A percentile compares a stretch with the other conserved stretches of the same genome.
Evolutionary conservation across 2,113 vertebrate genomes (phyloP).

Genomic region (Myrmophylax atrothorax): DNA sequence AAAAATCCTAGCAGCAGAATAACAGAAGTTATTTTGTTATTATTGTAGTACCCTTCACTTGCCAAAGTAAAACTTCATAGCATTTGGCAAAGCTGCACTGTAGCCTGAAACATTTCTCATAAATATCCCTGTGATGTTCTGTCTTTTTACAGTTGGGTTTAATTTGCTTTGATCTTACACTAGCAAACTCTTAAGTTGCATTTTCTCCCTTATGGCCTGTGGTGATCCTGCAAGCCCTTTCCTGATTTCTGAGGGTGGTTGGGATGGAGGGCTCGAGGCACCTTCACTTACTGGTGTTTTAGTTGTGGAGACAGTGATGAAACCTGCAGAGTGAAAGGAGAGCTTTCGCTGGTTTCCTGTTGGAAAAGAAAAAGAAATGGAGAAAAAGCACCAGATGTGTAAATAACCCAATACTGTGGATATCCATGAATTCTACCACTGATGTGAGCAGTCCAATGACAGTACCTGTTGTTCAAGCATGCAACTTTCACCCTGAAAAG

Average conservation of each 20-base stretch:
- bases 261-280: background rate
- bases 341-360: background rate
- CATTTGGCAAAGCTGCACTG: background rate
- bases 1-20: background rate
- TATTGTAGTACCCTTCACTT: background rate
- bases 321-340: background rate
- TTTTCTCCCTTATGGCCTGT: background rate
- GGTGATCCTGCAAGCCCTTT: background rate
- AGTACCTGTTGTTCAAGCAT: background rate
- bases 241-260: background rate
- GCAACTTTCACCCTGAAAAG: background rate
- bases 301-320: fast-evolving
- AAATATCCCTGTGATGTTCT: background rate
- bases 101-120: background rate
- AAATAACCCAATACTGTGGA: background rate
- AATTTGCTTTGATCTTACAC: background rate
- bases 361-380: background rate
- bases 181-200: background rate
- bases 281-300: background rate
- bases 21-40: background rate
- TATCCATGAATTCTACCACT: background rate
- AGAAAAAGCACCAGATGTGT: background rate
- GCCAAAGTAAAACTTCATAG: background rate
- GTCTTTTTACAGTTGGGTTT: background rate
- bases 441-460: background rate